These are phyloP conservation scores for Arenaria interpres DNA, from an alignment of 2,113 vertebrate species.

Conservation along the genomic window DNA sequence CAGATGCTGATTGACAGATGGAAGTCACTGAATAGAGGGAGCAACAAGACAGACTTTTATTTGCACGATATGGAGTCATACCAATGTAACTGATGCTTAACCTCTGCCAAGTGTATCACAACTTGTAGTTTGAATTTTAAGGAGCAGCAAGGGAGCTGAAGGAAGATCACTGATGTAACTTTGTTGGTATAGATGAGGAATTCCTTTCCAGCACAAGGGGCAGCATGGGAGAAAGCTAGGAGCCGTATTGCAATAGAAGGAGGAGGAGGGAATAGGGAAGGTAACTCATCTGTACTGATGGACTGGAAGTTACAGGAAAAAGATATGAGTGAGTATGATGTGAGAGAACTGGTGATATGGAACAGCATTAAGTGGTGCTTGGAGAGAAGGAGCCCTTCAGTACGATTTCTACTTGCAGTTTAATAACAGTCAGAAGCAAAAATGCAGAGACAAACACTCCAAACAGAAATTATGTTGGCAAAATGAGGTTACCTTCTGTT, in stretches of 20 bases:
- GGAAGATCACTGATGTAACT: background rate
- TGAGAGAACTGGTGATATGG: background rate
- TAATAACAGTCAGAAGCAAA: background rate
- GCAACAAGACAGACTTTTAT: background rate
- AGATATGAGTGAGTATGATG: background rate
- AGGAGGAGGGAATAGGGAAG: background rate
- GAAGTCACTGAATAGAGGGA: background rate
- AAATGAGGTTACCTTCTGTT: background rate
- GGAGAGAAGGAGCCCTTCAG: background rate
- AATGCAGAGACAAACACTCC: background rate
- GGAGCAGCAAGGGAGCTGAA: background rate
- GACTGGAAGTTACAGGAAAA: background rate
- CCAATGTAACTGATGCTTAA: background rate
- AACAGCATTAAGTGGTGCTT: background rate
- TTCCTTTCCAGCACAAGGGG: background rate
- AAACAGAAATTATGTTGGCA: background rate
- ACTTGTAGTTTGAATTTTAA: background rate
- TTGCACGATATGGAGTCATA: background rate
- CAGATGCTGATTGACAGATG: background rate
- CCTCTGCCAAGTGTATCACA: background rate
- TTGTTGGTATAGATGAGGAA: background rate
- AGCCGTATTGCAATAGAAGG: rapidly evolving
- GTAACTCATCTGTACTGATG: background rate
- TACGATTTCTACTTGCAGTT: background rate
- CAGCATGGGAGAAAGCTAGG: background rate